Evolutionary conservation across 2,888 invertebrate genomes (phyloP).

Genomic region (Argyra leucocephala): DNA sequence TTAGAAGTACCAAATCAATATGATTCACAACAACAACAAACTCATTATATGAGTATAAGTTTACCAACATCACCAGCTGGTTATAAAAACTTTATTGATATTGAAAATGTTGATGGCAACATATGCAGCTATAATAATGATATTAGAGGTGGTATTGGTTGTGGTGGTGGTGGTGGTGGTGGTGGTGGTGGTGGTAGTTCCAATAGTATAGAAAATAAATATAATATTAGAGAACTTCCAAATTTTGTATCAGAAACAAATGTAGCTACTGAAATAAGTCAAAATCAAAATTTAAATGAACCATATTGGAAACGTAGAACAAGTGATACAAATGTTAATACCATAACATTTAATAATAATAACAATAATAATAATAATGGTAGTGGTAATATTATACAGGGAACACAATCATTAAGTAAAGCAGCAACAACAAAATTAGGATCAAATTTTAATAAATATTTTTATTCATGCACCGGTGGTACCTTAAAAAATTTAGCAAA

Average conservation of each 20-base stretch:
- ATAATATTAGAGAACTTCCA: not conserved
- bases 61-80: slow-evolving; percentile 17
- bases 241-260: not conserved
- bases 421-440: slow-evolving; percentile 23
- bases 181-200: not conserved
- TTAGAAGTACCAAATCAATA: slow-evolving; percentile 20
- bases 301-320: slow-evolving; percentile 4
- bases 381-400: slow-evolving; percentile 31
- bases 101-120: not conserved
- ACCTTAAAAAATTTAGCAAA: slow-evolving; percentile 36
- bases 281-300: not conserved
- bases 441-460: slow-evolving; percentile 35
- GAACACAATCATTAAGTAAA: slow-evolving; percentile 21
- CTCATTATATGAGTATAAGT: slow-evolving; percentile 13
- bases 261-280: not conserved
- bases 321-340: not conserved
- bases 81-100: slow-evolving; percentile 8
- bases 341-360: not conserved
- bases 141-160: not conserved
- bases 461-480: slow-evolving; percentile 39
- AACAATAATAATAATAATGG: slow-evolving; percentile 12
- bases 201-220: not conserved
- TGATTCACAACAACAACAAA: slow-evolving; percentile 18
- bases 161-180: too few species aligned
- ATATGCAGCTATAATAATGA: not conserved